Conservation (phyloP, 2,113 vertebrate species). For the Mus musculus region DNA sequence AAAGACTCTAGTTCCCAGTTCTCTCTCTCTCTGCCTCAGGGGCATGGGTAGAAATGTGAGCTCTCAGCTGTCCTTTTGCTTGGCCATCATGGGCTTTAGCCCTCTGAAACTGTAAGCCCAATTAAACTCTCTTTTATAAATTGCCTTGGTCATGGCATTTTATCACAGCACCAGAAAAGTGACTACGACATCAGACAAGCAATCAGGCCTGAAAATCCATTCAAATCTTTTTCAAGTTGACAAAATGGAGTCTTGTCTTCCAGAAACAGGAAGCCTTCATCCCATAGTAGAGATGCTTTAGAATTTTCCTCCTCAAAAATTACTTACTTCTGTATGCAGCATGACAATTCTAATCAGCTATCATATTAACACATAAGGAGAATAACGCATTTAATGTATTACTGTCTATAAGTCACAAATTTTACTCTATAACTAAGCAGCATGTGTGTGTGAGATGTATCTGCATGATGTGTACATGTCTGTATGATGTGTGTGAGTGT, state of each 20-base stretch:
- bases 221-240: neutral
- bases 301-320: slow-evolving; percentile 3
- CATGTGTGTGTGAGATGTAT: neutral
- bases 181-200: neutral
- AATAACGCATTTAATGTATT: neutral
- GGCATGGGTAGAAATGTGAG: neutral
- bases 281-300: neutral
- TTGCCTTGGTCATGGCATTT: neutral
- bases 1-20: neutral
- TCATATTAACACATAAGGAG: neutral
- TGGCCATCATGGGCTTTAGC: no score
- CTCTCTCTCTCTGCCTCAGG: neutral
- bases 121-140: neutral
- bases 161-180: neutral
- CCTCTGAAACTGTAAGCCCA: neutral
- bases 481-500: neutral
- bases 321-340: neutral
- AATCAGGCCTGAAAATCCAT: neutral
- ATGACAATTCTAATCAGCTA: neutral
- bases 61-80: neutral
- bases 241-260: slow-evolving; percentile 16
- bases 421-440: neutral
- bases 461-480: neutral
- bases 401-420: neutral
- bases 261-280: neutral